A percentile compares a stretch with the other conserved stretches of the same genome.
These are phyloP conservation scores for Zaprionus ornatus DNA, from an alignment of 1,140 invertebrate genomes.

Conservation along the genomic window DNA sequence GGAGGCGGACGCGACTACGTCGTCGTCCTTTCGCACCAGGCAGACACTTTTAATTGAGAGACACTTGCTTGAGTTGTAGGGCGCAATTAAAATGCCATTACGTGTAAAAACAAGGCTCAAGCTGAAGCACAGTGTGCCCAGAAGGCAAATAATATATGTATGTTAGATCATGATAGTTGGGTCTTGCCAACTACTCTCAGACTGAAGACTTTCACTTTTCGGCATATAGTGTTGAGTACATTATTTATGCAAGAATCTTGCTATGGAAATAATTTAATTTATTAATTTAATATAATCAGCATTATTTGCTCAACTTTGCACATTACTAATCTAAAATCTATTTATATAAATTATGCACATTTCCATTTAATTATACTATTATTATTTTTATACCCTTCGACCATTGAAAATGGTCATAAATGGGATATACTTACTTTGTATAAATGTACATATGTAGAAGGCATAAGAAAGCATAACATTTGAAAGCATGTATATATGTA, in stretches of 20 bases:
- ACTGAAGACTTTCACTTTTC: too few species aligned
- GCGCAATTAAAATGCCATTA: conserved; percentile 81
- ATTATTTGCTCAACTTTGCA: not conserved
- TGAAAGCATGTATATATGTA: too few species aligned
- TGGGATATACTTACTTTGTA: too few species aligned
- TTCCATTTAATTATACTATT: too few species aligned
- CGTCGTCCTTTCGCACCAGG: conserved; percentile 63
- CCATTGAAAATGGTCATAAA: too few species aligned
- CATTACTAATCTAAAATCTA: too few species aligned
- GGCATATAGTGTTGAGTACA: not conserved
- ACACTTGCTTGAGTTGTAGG: conserved; percentile 72
- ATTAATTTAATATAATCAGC: too few species aligned
- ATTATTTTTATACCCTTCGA: too few species aligned
- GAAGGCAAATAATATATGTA: not conserved
- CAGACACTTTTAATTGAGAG: conserved; percentile 81
- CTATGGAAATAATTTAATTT: not conserved
- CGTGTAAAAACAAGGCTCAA: conserved; percentile 59
- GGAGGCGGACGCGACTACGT: conserved; percentile 27
- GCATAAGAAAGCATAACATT: too few species aligned
- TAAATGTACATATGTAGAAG: too few species aligned
- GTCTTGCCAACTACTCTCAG: not conserved
- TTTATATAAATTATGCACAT: too few species aligned
- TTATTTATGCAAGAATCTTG: not conserved
- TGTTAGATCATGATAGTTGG: not conserved
- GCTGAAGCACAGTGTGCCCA: conserved; percentile 24